These are phyloP conservation scores for Pectinophora gossypiella DNA, from an alignment of 1,140 invertebrate genomes.

Conservation along the genomic window DNA sequence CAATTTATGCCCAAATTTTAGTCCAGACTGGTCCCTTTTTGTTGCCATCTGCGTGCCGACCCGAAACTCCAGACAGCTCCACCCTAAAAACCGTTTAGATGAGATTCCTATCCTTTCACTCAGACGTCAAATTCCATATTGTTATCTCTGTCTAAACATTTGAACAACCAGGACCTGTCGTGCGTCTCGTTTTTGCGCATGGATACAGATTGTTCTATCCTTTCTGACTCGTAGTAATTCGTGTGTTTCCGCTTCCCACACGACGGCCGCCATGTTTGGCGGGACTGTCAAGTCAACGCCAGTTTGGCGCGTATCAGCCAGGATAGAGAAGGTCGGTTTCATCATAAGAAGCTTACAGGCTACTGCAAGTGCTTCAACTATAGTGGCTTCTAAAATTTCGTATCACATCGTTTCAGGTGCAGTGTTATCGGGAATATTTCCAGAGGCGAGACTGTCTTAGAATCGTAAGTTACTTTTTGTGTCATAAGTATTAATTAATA, in stretches of 20 bases:
- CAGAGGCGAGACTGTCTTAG: too few species aligned
- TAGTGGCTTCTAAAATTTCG: too few species aligned
- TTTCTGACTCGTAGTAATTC: slow-evolving; percentile 65
- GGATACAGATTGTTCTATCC: slow-evolving; percentile 53
- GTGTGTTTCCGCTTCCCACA: slow-evolving; percentile 73
- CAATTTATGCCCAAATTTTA: slow-evolving; percentile 73
- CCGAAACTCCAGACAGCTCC: slow-evolving; percentile 70
- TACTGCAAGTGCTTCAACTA: too few species aligned
- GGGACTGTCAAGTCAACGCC: slow-evolving; percentile 68
- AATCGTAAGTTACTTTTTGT: too few species aligned
- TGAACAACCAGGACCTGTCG: slow-evolving; percentile 57
- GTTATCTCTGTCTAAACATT: slow-evolving; percentile 59
- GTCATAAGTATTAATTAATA: too few species aligned
- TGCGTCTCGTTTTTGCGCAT: slow-evolving; percentile 61
- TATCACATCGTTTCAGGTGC: not conserved
- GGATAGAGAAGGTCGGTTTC: slow-evolving; percentile 65
- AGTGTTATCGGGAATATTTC: too few species aligned
- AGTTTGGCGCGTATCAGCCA: slow-evolving; percentile 68
- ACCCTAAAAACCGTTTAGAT: slow-evolving; percentile 71
- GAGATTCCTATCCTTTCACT: slow-evolving; percentile 59
- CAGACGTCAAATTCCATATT: slow-evolving; percentile 46
- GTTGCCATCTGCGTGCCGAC: slow-evolving; percentile 66
- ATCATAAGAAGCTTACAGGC: slow-evolving; percentile 39
- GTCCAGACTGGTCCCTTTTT: slow-evolving; percentile 69
- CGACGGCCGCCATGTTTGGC: slow-evolving; percentile 70